Conservation (phyloP, 2,888 invertebrate genomes). For the Leistus spinibarbis region DNA sequence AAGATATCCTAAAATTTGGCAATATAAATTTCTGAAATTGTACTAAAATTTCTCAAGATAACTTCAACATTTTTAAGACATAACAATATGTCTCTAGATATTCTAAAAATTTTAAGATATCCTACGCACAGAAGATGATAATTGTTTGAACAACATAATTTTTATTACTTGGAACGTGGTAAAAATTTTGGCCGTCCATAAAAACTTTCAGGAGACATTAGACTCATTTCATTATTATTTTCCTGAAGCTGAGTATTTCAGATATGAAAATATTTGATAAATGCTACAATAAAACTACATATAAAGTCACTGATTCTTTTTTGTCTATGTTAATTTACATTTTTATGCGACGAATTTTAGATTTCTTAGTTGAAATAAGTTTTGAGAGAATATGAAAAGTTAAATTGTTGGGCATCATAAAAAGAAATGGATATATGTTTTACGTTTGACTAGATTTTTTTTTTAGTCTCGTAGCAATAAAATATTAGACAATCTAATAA, state of each 20-base stretch:
- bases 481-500: too few species aligned
- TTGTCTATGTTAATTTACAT: not conserved
- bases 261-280: slow-evolving; percentile 19
- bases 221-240: slow-evolving; percentile 12
- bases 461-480: too few species aligned
- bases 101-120: too few species aligned
- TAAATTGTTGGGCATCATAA: not conserved
- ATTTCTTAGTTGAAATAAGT: not conserved
- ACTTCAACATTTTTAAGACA: too few species aligned
- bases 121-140: too few species aligned
- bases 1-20: too few species aligned
- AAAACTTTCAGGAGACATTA: not conserved
- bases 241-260: not conserved
- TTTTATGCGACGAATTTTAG: not conserved
- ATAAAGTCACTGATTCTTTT: slow-evolving; percentile 6
- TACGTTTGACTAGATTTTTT: not conserved
- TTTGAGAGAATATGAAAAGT: not conserved
- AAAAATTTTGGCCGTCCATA: too few species aligned
- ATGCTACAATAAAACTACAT: slow-evolving; percentile 9
- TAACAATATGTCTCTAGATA: too few species aligned
- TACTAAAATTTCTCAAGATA: too few species aligned
- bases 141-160: too few species aligned
- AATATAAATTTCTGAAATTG: too few species aligned
- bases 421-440: not conserved
- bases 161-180: too few species aligned